phyloP scores from a whole-genome alignment of 2,113 vertebrate genomes.

The Oryzias curvinotus region DNA sequence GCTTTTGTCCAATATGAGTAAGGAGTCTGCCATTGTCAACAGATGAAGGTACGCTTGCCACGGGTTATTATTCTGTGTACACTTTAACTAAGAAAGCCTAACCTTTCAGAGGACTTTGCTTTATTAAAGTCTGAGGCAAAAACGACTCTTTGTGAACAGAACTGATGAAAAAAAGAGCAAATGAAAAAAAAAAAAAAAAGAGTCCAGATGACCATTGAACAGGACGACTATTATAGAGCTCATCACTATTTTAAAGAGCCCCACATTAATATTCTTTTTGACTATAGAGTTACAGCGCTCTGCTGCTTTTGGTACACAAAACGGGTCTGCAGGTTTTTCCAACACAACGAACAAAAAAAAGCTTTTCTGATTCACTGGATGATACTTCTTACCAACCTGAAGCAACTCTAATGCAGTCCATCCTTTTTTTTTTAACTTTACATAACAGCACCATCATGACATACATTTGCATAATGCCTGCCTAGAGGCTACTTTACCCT shows the following conservation, averaged over 20 bases:
- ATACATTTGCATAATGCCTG: not conserved
- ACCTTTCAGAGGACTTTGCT: slow-evolving; percentile 35
- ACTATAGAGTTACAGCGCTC: no score
- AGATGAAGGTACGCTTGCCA: slow-evolving; percentile 19
- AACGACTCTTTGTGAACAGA: slow-evolving; percentile 27
- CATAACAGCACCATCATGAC: not conserved
- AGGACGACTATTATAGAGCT: slow-evolving; percentile 1
- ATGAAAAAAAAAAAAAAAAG: not conserved
- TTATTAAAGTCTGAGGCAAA: slow-evolving; percentile 24
- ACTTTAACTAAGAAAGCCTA: slow-evolving; percentile 7
- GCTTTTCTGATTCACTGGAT: not conserved
- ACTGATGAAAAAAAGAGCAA: not conserved
- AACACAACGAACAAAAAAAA: not conserved
- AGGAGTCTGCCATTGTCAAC: slow-evolving; percentile 8
- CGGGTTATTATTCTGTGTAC: slow-evolving; percentile 38
- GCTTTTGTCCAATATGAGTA: slow-evolving; percentile 18
- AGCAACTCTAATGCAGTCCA: not conserved
- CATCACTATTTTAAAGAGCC: slow-evolving; percentile 16
- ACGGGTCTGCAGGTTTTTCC: not conserved
- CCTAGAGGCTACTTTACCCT: not conserved
- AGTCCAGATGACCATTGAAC: not conserved
- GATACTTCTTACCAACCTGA: not conserved
- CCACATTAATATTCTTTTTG: slow-evolving; percentile 1
- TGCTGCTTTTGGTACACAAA: not conserved
- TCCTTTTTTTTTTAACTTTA: not conserved